Evolutionary conservation across 2,797 vertebrate genomes (phyloP), one percentile per base, ranked within the genome.

Genomic region (Chiloscyllium punctatum): DNA sequence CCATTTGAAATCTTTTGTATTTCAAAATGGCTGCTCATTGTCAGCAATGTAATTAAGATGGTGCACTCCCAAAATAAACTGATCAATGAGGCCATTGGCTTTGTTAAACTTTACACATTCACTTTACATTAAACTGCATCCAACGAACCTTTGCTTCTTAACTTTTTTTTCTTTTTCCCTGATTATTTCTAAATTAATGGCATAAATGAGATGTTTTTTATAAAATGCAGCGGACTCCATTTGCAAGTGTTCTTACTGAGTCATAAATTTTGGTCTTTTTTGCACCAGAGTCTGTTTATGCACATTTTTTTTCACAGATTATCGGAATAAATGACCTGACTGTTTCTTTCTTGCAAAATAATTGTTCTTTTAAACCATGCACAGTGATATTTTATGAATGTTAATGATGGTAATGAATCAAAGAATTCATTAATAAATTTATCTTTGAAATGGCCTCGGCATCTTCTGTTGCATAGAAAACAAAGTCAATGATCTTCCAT

Each of bases 231-330:
- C 91, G 53, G 84, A 37, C 3, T 82, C 77, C 3, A 16, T 30
- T 90, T 90, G 53, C 53, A n/a, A 57, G 33, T 16, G 53, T 30
- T 57, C 87, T 62, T 16, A 33, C 7, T 92, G 7, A 68, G 62
- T 91, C n/a, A 91, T 66, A 33, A 68, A 92, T 66, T 66, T 66
- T 37, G 7, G n/a, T 37, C n/a, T 8, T 37, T 37, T 92, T 92
- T 68, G 33, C 90, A 37, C 21, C 15, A 23, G 90, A 92, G 37
- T 68, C 37, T 68, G 37, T 48, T 68, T 37, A 33, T 92, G 62
- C 57, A 37, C 18, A 68, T 68, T 92, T n/a, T 57, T 92, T 92
- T 92, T 92, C 90, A 92, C 90, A 92, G 33, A 92, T 92, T 92
- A 62, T 18, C 21, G 57, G 33, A 92, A 66, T 92, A 68, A 92